Evolutionary conservation across 2,888 invertebrate genomes (phyloP), one percentile per base, ranked within the genome.

Genomic region (Lomographa bimaculata): DNA sequence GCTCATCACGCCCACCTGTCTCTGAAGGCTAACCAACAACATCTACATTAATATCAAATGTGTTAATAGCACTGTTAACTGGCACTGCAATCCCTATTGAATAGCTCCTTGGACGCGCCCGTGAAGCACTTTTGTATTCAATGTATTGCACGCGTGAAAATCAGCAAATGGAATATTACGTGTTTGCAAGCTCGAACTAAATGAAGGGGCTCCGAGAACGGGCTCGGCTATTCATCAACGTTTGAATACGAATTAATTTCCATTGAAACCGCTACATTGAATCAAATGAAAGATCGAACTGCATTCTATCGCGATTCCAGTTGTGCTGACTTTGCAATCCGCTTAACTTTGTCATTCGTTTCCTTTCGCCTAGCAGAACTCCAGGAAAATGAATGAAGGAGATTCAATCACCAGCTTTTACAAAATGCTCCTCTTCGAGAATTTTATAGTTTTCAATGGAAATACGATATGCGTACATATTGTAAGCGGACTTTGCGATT

Each of bases 1-100:
- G 91, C 96, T 97, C 97, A 97, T 97, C 92, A 97, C 96, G 93
- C 96, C 95, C 93, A 97, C 96, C 95, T 97, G 97, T 93, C 96
- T 95, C 93, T 97, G 97, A 92, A 97, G 95, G 94, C 97, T 97
- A 91, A 64, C 66, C 65, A 60, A 60, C 43, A 57, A 43, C 50
- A 51, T 3, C 40, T 34, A 52, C 34, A 46, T 57, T 35, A 57
- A 28, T 32, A 42, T 27, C 42, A 26, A n/a, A 6, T 26, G 9
- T 21, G 9, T 6, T 10, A 19, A 20, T 17, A 6, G 6, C 1
- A 11, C 23, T 7, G 9, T 14, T 14, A 2, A 14, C 14, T 14
- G 14, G 4, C 14, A 14, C 2, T 3, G 3, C 14, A 14, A 14
- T 14, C 14, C 4, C 19, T 21, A 43, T 25, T 21, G 9, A 32